A percentile compares a stretch with the other conserved stretches of the same genome.
Evolutionary conservation across 2,113 vertebrate species (phyloP).

Genomic region (Butorides virescens): DNA sequence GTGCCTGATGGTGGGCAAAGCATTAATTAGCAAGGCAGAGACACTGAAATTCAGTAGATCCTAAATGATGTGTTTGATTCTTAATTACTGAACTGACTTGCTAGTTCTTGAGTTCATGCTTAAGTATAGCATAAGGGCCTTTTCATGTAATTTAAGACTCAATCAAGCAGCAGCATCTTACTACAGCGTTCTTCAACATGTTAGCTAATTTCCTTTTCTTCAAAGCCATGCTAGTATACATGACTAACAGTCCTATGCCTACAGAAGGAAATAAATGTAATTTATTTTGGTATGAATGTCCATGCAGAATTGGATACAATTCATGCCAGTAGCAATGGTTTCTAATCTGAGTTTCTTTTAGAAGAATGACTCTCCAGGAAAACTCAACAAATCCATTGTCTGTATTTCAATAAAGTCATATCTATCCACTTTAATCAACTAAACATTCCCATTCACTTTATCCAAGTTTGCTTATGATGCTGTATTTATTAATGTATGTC

Average conservation of each 20-base stretch:
- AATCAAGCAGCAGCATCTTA: constrained; percentile 13
- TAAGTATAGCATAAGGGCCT: constrained; percentile 22
- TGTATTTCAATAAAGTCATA: neutral
- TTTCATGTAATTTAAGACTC: constrained; percentile 18
- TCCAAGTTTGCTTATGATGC: neutral
- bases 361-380: neutral
- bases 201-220: neutral
- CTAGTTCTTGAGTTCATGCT: constrained; percentile 23
- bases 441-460: neutral
- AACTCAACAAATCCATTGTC: neutral
- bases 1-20: neutral
- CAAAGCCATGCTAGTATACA: neutral
- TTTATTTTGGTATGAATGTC: neutral
- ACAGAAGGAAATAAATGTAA: neutral
- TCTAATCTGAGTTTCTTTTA: neutral
- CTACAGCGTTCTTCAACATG: neutral
- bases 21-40: constrained; percentile 16
- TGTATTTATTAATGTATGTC: neutral
- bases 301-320: neutral
- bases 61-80: constrained; percentile 19
- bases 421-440: neutral
- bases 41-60: neutral
- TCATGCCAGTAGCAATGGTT: neutral
- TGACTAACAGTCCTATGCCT: neutral
- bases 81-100: constrained; percentile 35